Conservation (phyloP, 2,888 invertebrate genomes). For the Ephialtes manifestator region DNA sequence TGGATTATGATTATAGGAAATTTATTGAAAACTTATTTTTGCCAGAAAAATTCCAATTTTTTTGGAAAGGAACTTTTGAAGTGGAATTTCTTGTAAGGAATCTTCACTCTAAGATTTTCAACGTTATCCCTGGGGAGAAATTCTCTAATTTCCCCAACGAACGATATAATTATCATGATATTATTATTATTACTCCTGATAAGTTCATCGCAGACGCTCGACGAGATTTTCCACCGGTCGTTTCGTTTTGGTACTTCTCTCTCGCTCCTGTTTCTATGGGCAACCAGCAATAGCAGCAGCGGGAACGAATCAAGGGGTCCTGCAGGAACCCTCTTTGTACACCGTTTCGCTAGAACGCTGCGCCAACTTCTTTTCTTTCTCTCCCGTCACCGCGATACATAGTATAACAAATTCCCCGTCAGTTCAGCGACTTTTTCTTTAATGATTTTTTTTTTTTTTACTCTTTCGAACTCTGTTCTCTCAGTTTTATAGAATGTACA, state of each 20-base stretch:
- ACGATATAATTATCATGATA: constrained; percentile 52
- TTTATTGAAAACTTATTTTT: not conserved
- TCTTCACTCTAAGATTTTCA: not conserved
- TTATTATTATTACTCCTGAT: constrained; percentile 58
- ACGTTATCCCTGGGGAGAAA: not conserved
- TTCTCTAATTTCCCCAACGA: constrained; percentile 51
- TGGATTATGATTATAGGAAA: too few species aligned
- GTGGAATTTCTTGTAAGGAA: not conserved
- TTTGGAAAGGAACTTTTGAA: not conserved
- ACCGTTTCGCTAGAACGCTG: constrained; percentile 30
- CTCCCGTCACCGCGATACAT: constrained; percentile 33
- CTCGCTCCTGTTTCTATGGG: constrained; percentile 60
- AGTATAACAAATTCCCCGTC: not conserved
- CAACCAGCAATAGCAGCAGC: constrained; percentile 41
- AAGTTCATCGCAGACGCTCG: constrained; percentile 48
- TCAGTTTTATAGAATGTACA: too few species aligned
- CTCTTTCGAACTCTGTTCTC: too few species aligned
- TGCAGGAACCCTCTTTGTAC: constrained; percentile 30
- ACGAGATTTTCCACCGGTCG: constrained; percentile 37
- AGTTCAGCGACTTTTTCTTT: too few species aligned
- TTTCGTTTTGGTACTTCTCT: constrained; percentile 19
- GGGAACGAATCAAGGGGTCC: constrained; percentile 44
- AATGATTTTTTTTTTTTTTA: too few species aligned
- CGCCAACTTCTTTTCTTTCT: constrained; percentile 38
- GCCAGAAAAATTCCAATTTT: not conserved